Evolutionary conservation across 2,888 invertebrate genomes (phyloP), one percentile per base, ranked within the genome.

Genomic region (Candidula unifasciata): DNA sequence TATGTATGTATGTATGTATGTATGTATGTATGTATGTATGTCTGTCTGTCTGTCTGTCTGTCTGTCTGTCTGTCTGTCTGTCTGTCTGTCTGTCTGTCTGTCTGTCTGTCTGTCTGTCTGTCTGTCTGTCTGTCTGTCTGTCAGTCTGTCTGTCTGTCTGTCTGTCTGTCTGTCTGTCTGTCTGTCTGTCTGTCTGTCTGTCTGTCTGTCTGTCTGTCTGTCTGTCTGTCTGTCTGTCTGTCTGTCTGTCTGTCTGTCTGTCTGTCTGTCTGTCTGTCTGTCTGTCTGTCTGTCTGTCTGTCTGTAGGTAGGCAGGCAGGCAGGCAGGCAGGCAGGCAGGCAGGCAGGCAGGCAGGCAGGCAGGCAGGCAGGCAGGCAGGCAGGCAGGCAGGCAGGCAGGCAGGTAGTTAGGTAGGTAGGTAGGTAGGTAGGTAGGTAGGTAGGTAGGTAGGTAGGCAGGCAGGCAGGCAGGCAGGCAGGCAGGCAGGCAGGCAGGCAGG

Each of bases 61-160:
- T 60, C 60, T 60, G n/a, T 60, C 60, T 68, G n/a, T 68, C n/a
- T 68, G 30, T 68, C n/a, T 68, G 30, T 68, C 30, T 68, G 30
- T 68, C 68, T 68, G 30, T 68, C 68, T 68, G 30, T 68, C 68
- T 68, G 30, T 68, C 27, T 68, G 30, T 68, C n/a, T 68, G 30
- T 68, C n/a, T 68, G 30, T 68, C 27, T 68, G 30, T 68, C 27
- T 68, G n/a, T 68, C 27, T 68, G 30, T 68, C 27, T 68, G n/a
- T 68, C 27, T 68, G n/a, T 68, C 71, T 71, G 33, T 71, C 71
- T 71, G 3, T n/a, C 71, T 44, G 30, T 68, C 68, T 68, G 30
- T 68, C 27, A 27, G 30, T 24, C 60, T 60, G n/a, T 60, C 60
- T 60, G n/a, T 60, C 60, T 60, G n/a, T 60, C 60, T 60, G n/a